Conservation (phyloP, 2,113 vertebrate genomes). For the Megalops atlanticus region DNA sequence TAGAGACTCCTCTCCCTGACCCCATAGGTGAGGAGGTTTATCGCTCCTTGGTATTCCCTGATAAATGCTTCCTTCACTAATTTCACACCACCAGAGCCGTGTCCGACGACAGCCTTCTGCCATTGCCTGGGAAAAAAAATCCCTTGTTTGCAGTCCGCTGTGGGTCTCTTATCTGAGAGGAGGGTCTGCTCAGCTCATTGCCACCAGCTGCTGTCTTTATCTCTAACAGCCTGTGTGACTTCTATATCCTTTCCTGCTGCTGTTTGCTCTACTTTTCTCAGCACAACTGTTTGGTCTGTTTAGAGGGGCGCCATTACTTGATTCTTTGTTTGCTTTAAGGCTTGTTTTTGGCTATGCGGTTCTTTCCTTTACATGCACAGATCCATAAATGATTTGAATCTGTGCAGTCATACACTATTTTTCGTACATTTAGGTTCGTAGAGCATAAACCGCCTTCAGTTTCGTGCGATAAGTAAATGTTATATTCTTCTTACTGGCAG, state of each 20-base stretch:
- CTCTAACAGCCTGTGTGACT: not conserved
- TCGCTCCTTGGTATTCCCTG: not conserved
- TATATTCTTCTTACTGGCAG: not conserved
- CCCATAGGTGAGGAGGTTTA: not conserved
- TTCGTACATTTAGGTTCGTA: not conserved
- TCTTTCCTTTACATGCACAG: too few relatives aligned
- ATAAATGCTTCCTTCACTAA: not conserved
- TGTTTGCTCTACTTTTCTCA: not conserved
- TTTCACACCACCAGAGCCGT: not conserved
- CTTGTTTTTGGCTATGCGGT: too few relatives aligned
- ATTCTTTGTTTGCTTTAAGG: not conserved
- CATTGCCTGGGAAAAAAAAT: not conserved
- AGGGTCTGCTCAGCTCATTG: not conserved
- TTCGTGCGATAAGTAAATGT: not conserved
- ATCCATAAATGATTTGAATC: not conserved
- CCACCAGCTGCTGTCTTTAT: not conserved
- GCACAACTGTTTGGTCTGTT: not conserved
- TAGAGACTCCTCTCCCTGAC: not conserved
- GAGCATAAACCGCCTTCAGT: not conserved
- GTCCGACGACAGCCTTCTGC: not conserved
- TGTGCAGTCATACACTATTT: not conserved
- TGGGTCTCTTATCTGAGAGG: not conserved
- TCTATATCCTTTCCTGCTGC: not conserved
- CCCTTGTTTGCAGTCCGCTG: not conserved
- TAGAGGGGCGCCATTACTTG: not conserved